Evolutionary conservation across 1,140 invertebrate species (phyloP).

Genomic region (Sipha flava): DNA sequence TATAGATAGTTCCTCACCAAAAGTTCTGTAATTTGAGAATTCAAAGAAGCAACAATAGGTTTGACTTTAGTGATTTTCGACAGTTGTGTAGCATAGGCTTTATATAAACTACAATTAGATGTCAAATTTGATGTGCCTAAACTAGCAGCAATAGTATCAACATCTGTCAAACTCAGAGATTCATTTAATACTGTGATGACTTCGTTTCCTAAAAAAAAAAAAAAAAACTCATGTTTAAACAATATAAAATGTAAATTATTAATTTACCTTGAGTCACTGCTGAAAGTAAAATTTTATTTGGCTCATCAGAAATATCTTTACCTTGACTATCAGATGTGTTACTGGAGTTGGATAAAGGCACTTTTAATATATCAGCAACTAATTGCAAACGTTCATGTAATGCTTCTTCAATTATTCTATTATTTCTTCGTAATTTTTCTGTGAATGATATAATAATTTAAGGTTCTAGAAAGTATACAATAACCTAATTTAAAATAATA

Average conservation of each 20-base stretch:
- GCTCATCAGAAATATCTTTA: slow-evolving; percentile 43
- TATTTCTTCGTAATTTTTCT: slow-evolving; percentile 64
- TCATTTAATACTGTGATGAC: slow-evolving; percentile 42
- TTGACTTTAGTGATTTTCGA: not conserved
- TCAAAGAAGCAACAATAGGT: slow-evolving; percentile 5
- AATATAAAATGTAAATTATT: not conserved
- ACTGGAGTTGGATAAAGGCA: slow-evolving; percentile 61
- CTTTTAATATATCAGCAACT: slow-evolving; percentile 65
- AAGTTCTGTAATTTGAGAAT: slow-evolving; percentile 19
- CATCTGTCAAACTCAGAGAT: slow-evolving; percentile 31
- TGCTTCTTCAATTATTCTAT: slow-evolving; percentile 60
- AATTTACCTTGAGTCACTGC: slow-evolving; percentile 62
- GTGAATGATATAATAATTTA: slow-evolving; percentile 38
- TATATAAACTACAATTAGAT: slow-evolving; percentile 1
- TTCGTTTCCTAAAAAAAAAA: slow-evolving; percentile 36
- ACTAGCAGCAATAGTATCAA: not conserved
- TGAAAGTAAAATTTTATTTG: slow-evolving; percentile 58
- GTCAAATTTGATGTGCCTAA: not conserved
- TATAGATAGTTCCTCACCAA: not conserved
- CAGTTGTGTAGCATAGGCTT: not conserved
- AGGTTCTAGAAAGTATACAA: not conserved
- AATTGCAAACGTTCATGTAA: slow-evolving; percentile 64
- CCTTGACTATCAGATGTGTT: slow-evolving; percentile 45
- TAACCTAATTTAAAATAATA: not conserved
- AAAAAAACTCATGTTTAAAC: not conserved